Base-by-base conservation (phyloP, 2,888 invertebrate species). In the Drosophila buzzatii region DNA sequence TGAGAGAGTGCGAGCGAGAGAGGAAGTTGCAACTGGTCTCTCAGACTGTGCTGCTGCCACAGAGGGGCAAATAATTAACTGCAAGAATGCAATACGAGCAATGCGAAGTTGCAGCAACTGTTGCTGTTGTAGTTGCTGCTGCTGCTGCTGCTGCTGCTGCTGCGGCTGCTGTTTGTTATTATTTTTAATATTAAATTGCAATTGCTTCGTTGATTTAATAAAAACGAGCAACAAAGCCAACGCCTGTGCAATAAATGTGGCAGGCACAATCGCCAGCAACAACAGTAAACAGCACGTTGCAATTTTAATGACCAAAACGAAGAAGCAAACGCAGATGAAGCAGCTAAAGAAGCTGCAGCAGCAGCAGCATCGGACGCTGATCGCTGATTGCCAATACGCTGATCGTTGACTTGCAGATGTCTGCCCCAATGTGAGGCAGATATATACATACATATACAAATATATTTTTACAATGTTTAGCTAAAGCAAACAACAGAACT, bases 121-220 rank as follows among this genome's bases (percentile, higher is more conserved):
- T 65, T 33, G 53, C 60, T 73, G 74, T 58, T 73, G 76, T 70
- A 49, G 63, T 27, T 61, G 72, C 35, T 27, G 6, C 27, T 33
- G 52, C 65, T 42, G 66, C 53, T 10, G 70, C 53, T 85, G 76
- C 70, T 52, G 63, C 31, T 61, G 75, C 45, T 23, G 52, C 68
- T 42, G 61, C 55, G 12, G 70, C 57, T 85, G 89, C 77, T 85
- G 90, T 89, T 89, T 89, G 84, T 90, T 89, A 89, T 90, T 90
- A 89, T 90, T 89, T 89, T 90, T 89, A 90, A 89, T 90, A 89
- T 90, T 90, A 90, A 89, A 90, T 89, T 89, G 89, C 90, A 87
- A 87, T 82, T 89, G 88, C 83, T 83, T 76, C 90, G 90, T 87
- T 89, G 87, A 87, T 89, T 89, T 86, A 86, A 84, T 87, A 90